Evolutionary conservation across 2,113 vertebrate genomes (phyloP), one percentile per base, ranked within the genome.

Genomic region (Thamnaconus septentrionalis): DNA sequence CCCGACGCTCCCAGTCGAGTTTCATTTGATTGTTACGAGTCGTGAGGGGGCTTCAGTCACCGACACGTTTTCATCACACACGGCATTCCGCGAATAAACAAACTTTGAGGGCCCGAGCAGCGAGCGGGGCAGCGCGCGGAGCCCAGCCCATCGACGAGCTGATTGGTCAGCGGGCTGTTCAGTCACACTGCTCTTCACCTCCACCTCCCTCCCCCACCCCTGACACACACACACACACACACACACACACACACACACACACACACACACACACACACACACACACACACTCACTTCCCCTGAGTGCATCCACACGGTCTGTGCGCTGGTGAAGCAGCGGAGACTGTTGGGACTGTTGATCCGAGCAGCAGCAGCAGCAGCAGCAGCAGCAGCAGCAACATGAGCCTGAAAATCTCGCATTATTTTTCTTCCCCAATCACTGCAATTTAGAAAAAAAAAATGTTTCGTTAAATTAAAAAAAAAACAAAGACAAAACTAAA

Each of bases 101-200:
- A 93, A 93, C 91, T 93, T 93, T 92, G 87, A 90, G 90, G 91
- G 90, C 92, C 91, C 89, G 89, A 89, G 90, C 71, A 73, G 85
- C 86, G 66, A 31, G 74, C 84, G 88, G 89, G 90, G 88, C 89
- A 31, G 89, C 85, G 82, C 77, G 61, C 46, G 61, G 76, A 79
- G 89, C 88, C 87, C 89, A 41, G 81, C 91, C 92, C 87, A 89
- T 80, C 81, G 65, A 56, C 4, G 64, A 66, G 66, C 53, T 86
- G 84, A 93, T 93, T 93, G 92, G 92, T 76, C 84, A 81, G 5
- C 39, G 55, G 55, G 82, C 79, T 87, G 64, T 70, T 92, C 91
- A 87, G 90, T 92, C 92, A 91, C 63, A 53, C 53, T 59, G 66
- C 71, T 69, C 66, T 73, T 76, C 73, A 80, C 66, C 77, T 59